Evolutionary conservation across 2,888 invertebrate species (phyloP), one percentile per base, ranked within the genome.

Genomic region (Gastracanthus pulcherrimus): DNA sequence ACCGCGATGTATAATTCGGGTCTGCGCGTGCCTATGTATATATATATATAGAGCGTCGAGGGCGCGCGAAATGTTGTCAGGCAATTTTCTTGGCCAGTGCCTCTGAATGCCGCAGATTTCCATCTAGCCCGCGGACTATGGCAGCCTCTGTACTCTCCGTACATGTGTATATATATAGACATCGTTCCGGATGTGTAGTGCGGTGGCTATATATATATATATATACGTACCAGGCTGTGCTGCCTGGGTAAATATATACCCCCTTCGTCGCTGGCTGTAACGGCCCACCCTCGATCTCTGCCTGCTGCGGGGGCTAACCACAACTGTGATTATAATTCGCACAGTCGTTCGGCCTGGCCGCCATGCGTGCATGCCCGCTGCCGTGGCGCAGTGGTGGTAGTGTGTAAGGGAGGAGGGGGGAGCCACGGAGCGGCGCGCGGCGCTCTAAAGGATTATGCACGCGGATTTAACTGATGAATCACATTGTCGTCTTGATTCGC

Each of bases 381-480:
- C n/a, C n/a, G 45, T 58, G 66, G 69, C 58, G 16, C 5, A 36
- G 19, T 6, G 51, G 82, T 82, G 82, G 78, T n/a, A n/a, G 84
- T 84, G 84, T 4, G 4, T 1, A 84, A 76, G 83, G 81, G 79
- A 70, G 77, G 83, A 55, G 70, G n/a, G 29, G 34, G 29, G 29
- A 58, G 69, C 9, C 48, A 13, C 11, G 16, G 58, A 58, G 51
- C 19, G 82, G 71, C 23, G 58, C 34, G 67, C 51, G 66, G 62
- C 23, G 88, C 89, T 90, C 89, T 89, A 91, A 91, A 91, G 91
- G 91, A 91, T 91, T 91, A 91, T 90, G 90, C 88, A 91, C 91
- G 91, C 91, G 91, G 91, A 91, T 91, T 91, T 91, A 91, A 91
- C 91, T 91, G 91, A 91, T 91, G 91, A 91, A 91, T 91, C 91